Conservation (phyloP, 37 sponge, comb jelly and placozoan species). For the Diacarnus erythraeanus region DNA sequence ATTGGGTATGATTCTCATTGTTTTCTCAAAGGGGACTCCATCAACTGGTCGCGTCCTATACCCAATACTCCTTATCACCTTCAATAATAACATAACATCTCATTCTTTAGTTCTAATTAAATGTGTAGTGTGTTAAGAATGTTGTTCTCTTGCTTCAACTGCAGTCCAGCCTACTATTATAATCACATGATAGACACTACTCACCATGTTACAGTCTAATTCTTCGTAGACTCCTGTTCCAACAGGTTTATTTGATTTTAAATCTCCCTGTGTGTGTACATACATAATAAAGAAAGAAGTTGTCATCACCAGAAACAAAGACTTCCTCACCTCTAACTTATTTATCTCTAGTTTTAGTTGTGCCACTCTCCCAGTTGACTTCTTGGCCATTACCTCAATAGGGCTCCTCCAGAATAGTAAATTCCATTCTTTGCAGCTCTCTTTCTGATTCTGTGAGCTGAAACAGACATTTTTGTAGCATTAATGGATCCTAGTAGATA, state of each 20-base stretch:
- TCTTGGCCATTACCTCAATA: conserved; percentile 46
- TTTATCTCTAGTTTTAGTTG: conserved; percentile 77
- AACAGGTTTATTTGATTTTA: conserved; percentile 34
- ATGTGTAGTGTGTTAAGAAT: too few relatives aligned
- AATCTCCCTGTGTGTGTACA: not conserved
- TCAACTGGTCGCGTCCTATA: conserved; percentile 74
- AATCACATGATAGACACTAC: not conserved
- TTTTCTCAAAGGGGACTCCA: conserved; percentile 77
- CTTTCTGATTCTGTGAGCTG: not conserved
- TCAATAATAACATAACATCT: not conserved
- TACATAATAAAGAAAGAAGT: not conserved
- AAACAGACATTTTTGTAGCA: not conserved
- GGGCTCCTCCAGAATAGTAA: conserved; percentile 72
- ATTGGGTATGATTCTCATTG: conserved; percentile 71
- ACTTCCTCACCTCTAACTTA: conserved; percentile 52
- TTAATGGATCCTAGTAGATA: not conserved
- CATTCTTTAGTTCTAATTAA: not conserved
- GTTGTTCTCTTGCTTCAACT: too few relatives aligned
- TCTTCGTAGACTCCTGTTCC: conserved; percentile 76
- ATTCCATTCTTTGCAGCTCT: conserved; percentile 47
- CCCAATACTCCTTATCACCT: conserved; percentile 90
- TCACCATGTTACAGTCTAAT: conserved; percentile 69
- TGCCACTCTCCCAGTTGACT: conserved; percentile 9
- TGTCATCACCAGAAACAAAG: conserved; percentile 9
- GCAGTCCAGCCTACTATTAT: too few relatives aligned